Conservation (phyloP, 2,888 invertebrate genomes). For the Cylloceria caligata region DNA sequence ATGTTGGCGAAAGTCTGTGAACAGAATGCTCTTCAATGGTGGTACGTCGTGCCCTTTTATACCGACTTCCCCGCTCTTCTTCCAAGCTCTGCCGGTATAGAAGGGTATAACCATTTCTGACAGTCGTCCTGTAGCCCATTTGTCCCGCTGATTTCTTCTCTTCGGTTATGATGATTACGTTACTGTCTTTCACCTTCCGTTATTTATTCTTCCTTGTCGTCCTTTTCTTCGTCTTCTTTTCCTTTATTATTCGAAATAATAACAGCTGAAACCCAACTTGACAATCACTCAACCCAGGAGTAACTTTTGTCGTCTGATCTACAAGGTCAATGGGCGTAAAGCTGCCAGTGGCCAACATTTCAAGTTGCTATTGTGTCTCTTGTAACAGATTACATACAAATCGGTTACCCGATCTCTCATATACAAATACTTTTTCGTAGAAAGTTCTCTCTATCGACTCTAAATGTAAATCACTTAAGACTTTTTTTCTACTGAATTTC, state of each 20-base stretch:
- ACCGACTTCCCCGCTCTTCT: no score
- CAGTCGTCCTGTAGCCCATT: no score
- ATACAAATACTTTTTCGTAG: background rate
- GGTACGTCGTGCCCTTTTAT: no score
- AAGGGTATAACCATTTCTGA: no score
- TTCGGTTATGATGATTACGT: no score
- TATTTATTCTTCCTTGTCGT: conserved; percentile 9
- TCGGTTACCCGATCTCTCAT: background rate
- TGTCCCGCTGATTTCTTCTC: no score
- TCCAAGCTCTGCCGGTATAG: no score
- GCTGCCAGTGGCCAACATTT: conserved; percentile 81
- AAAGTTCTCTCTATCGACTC: background rate
- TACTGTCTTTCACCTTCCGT: conserved; percentile 47
- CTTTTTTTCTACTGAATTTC: background rate
- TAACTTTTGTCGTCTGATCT: conserved; percentile 71
- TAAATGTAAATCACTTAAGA: background rate
- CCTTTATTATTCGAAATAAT: conserved; percentile 60
- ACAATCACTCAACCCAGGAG: conserved; percentile 69
- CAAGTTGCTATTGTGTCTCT: conserved; percentile 83
- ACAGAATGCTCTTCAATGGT: no score
- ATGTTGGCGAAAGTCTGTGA: no score
- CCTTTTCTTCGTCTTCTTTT: conserved; percentile 34
- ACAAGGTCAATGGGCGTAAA: conserved; percentile 82
- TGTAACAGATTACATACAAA: conserved; percentile 70
- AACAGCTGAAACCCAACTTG: conserved; percentile 68